Base-by-base conservation (phyloP, 2,888 invertebrate genomes). In the Napeogenes inachia region DNA sequence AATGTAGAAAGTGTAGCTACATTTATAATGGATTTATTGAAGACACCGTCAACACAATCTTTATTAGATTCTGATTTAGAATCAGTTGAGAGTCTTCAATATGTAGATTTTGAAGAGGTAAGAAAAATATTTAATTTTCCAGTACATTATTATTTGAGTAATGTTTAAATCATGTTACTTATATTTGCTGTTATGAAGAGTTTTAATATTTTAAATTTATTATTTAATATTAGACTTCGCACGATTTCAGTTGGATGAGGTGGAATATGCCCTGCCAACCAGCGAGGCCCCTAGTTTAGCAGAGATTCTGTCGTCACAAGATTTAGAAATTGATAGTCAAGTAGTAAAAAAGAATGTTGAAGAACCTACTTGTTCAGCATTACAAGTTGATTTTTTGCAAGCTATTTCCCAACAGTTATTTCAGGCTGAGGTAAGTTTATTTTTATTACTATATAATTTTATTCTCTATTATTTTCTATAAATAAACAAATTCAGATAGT, bases 401-500 rank as follows among this genome's bases (percentile, higher is more conserved):
- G 97, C 96, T 67, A 94, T 98, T 58, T 97, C 98, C 4, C 93
- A 97, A 33, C 98, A 98, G 85, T 91, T 98, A 32, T 88, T 93
- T 67, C 97, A 97, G 63, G 98, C 98, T 45, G 64, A 70, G 58
- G 66, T 70, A 63, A 65, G 62, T 63, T 54, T 45, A 21, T 21
- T 21, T 21, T 21, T 21, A 21, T 21, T 21, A 21, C 21, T 21
- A 21, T 50, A 56, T 50, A 0, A 42, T 32, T 50, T 47, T 61
- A 47, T 46, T 42, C 12, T 32, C 13, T 47, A 50, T 6, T 54
- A 42, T 32, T 46, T 21, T 42, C 54, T 12, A 5, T n/a, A 50
- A 30, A 30, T 21, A 2, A 30, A 4, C 3, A 30, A 5, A 30
- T 50, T 54, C n/a, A 42, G 42, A 42, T 42, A 42, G 10, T 10